phyloP scores from a whole-genome alignment of 1,140 invertebrate species.

The Drosophila arizonae region DNA sequence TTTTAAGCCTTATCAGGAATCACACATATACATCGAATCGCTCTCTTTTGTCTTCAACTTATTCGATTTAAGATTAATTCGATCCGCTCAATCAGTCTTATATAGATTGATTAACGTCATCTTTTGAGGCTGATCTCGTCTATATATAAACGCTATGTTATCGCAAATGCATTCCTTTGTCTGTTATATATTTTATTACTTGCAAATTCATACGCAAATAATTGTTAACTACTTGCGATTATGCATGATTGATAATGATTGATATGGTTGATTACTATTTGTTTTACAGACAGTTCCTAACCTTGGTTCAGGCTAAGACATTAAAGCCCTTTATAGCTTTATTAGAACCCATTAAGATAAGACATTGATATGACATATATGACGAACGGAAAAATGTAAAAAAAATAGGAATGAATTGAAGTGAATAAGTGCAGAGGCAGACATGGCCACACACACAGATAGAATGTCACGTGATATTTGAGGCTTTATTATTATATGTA shows the following conservation, averaged over 20 bases:
- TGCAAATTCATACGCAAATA: background rate
- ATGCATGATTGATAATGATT: background rate
- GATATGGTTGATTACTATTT: background rate
- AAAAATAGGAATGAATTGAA: conserved; percentile 41
- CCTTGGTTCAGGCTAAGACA: conserved; percentile 25
- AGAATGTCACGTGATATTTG: conserved; percentile 66
- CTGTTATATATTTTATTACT: too few relatives aligned
- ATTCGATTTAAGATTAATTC: too few relatives aligned
- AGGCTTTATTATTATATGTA: conserved; percentile 23
- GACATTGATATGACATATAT: conserved; percentile 24
- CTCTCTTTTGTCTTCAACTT: background rate
- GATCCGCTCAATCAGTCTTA: too few relatives aligned
- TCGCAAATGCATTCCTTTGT: too few relatives aligned
- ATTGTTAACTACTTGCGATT: background rate
- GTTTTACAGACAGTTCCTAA: conserved; percentile 10
- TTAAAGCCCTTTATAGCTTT: background rate
- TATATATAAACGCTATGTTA: too few relatives aligned
- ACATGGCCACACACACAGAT: conserved; percentile 42
- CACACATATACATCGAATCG: background rate
- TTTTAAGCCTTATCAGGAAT: background rate
- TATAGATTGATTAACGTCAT: too few relatives aligned
- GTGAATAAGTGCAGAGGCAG: background rate
- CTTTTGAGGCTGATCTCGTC: too few relatives aligned
- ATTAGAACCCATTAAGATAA: conserved; percentile 29
- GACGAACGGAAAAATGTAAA: conserved; percentile 28